Percentiles rank a stretch among this genome's conserved stretches.
These are phyloP conservation scores for Hermaeophaga mercurialis DNA, from an alignment of 2,888 invertebrate genomes.

Conservation along the genomic window DNA sequence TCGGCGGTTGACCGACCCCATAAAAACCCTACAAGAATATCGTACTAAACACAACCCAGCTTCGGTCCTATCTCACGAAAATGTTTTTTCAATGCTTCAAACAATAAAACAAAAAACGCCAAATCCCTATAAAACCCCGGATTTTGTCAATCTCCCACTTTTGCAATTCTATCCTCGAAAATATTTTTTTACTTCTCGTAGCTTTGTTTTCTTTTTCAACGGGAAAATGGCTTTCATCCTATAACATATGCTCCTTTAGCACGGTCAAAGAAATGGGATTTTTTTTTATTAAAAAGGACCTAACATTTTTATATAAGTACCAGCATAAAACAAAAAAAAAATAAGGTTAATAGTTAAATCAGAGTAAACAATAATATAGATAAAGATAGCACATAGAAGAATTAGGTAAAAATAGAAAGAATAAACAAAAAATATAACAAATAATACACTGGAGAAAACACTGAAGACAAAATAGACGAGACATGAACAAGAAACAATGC, in stretches of 20 bases:
- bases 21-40: slow-evolving; percentile 7
- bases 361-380: too few relatives aligned
- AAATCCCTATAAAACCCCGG: slow-evolving; percentile 27
- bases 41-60: not conserved
- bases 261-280: too few relatives aligned
- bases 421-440: too few relatives aligned
- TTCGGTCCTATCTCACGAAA: slow-evolving; percentile 12
- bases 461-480: too few relatives aligned
- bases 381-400: too few relatives aligned
- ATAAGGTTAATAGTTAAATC: too few relatives aligned
- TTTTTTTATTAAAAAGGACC: too few relatives aligned
- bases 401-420: too few relatives aligned
- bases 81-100: slow-evolving; percentile 28
- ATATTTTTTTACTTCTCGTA: slow-evolving; percentile 23
- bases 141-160: slow-evolving; percentile 26
- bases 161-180: slow-evolving; percentile 21
- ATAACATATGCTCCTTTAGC: not conserved
- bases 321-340: too few relatives aligned
- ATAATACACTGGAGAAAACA: too few relatives aligned
- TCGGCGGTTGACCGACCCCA: slow-evolving; percentile 9
- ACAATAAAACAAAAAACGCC: slow-evolving; percentile 30
- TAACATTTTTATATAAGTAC: too few relatives aligned
- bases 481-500: too few relatives aligned
- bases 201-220: slow-evolving; percentile 5
- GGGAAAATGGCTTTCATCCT: not conserved